Conservation (phyloP, 2,113 vertebrate species). For the Notechis scutatus region DNA sequence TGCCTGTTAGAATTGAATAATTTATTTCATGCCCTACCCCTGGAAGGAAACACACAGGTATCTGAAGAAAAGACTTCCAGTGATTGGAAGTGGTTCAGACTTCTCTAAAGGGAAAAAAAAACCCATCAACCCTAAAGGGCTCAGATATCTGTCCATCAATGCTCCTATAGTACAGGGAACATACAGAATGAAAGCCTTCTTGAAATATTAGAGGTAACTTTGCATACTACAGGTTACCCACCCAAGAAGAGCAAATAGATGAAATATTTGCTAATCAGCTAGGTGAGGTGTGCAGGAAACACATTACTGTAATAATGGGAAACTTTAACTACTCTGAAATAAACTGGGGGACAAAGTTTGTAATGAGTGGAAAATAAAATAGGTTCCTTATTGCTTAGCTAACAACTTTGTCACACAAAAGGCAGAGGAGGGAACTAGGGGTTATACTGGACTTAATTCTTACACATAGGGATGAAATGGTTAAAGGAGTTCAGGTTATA, state of each 20-base stretch:
- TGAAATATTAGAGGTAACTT: neutral
- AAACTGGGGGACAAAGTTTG: neutral
- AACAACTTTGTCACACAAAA: neutral
- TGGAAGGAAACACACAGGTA: neutral
- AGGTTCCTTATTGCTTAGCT: neutral
- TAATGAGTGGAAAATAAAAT: neutral
- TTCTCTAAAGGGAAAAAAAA: neutral
- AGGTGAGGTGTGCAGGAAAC: neutral
- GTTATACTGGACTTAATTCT: neutral
- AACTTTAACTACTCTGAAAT: neutral
- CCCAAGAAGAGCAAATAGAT: neutral
- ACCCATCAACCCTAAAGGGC: neutral
- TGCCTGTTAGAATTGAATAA: neutral
- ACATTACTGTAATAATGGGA: neutral
- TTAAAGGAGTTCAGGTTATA: neutral
- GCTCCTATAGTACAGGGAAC: neutral
- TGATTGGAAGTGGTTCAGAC: neutral
- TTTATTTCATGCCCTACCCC: neutral
- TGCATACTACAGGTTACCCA: neutral
- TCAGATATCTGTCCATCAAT: neutral
- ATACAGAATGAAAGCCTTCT: neutral
- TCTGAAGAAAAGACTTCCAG: neutral
- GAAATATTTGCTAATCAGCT: neutral
- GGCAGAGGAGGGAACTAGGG: neutral
- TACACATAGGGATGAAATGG: neutral